These are phyloP conservation scores for Dreissena rostriformis DNA, from an alignment of 1,140 invertebrate species.

Conservation along the genomic window DNA sequence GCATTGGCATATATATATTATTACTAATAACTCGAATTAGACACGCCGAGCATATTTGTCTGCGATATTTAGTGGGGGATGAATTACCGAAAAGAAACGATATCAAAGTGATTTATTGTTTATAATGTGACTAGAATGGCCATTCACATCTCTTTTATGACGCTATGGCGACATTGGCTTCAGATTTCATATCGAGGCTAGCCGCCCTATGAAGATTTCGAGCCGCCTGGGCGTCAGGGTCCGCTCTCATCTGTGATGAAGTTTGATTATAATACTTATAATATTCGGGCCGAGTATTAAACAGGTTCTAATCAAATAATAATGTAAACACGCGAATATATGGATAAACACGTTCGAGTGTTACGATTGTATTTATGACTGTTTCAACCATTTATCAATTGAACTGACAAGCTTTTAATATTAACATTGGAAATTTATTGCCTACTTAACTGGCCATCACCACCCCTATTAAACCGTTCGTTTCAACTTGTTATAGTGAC, in stretches of 20 bases:
- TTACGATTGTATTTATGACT: not conserved
- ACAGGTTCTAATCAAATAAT: slow-evolving; percentile 4
- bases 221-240: not conserved
- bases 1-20: slow-evolving; percentile 49
- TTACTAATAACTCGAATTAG: slow-evolving; percentile 37
- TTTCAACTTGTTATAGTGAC: no score
- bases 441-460: not conserved
- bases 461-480: no score
- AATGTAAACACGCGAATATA: slow-evolving; percentile 7
- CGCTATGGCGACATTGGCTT: not conserved
- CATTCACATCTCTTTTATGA: slow-evolving; percentile 48
- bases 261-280: slow-evolving; percentile 3
- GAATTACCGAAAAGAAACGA: slow-evolving; percentile 15
- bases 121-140: slow-evolving; percentile 46
- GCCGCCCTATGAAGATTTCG: not conserved
- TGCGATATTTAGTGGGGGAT: slow-evolving; percentile 11
- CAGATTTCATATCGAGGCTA: not conserved
- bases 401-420: slow-evolving; percentile 10
- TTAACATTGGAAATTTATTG: slow-evolving; percentile 2
- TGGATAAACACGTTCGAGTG: not conserved
- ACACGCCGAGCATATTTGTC: slow-evolving; percentile 31
- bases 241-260: not conserved
- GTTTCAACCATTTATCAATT: not conserved
- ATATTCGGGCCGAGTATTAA: not conserved
- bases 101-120: slow-evolving; percentile 57